Evolutionary conservation across 2,113 vertebrate genomes (phyloP).

Genomic region (Morphnarchus princeps): DNA sequence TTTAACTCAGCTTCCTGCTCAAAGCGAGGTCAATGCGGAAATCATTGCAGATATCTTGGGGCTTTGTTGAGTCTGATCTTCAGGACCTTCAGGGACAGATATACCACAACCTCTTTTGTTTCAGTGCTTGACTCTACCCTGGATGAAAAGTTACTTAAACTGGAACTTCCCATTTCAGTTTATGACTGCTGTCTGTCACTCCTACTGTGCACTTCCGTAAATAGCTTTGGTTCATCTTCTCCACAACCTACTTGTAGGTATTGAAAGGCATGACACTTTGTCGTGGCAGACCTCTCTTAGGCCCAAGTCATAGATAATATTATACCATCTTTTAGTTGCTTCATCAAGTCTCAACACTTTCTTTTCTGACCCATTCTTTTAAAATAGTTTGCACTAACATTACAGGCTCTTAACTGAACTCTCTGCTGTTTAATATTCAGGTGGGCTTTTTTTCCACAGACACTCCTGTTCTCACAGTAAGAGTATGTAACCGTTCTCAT

Average conservation of each 20-base stretch:
- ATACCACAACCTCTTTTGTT: not conserved
- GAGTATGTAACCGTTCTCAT: not conserved
- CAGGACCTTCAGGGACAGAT: not conserved
- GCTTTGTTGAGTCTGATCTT: not conserved
- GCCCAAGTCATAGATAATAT: too few relatives aligned
- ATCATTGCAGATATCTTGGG: not conserved
- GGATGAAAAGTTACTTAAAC: not conserved
- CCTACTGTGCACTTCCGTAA: not conserved
- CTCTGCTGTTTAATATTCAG: not conserved
- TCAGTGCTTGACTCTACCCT: not conserved
- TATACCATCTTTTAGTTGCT: not conserved
- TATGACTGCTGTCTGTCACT: not conserved
- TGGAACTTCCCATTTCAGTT: not conserved
- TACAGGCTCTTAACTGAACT: not conserved
- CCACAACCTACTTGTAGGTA: fast-evolving
- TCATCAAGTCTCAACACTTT: not conserved
- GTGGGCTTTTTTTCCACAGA: not conserved
- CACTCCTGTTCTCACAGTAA: not conserved
- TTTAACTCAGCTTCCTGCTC: not conserved
- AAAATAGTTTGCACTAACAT: not conserved
- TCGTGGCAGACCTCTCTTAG: too few relatives aligned
- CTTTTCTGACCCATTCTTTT: not conserved
- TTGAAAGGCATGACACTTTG: not conserved
- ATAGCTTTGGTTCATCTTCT: not conserved
- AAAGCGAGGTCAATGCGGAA: not conserved